These are phyloP conservation scores for Pollenia amentaria DNA, from an alignment of 2,888 invertebrate genomes.

Conservation along the genomic window DNA sequence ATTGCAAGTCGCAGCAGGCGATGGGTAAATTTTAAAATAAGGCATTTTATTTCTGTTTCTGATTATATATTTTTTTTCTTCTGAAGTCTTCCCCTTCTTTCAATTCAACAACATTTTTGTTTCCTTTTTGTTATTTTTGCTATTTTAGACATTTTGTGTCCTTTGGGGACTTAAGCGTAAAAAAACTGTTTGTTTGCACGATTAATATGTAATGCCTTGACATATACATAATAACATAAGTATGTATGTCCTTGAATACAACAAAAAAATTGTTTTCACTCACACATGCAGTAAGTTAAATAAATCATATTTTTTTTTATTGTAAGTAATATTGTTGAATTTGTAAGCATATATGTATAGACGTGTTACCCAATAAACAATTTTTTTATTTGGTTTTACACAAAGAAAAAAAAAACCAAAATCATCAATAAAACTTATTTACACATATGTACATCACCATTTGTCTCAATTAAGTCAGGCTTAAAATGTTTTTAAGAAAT, in stretches of 20 bases:
- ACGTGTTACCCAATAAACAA: no score
- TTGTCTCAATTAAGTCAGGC: no score
- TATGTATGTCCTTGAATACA: not conserved
- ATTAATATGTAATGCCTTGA: constrained; percentile 16
- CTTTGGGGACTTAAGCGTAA: constrained; percentile 2
- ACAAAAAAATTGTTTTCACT: not conserved
- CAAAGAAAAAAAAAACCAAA: no score
- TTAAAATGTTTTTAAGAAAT: no score
- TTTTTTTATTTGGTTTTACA: no score
- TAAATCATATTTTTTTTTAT: constrained; percentile 18
- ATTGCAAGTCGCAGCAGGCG: no score
- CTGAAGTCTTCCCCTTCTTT: not conserved
- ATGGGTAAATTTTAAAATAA: constrained; percentile 45
- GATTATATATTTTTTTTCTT: not conserved
- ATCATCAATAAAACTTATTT: no score
- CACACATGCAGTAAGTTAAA: not conserved
- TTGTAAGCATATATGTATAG: no score
- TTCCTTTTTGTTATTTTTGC: constrained; percentile 22
- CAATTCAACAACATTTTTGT: not conserved
- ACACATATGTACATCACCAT: no score
- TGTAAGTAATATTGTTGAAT: no score
- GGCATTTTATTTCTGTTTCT: constrained; percentile 22
- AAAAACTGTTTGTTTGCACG: constrained; percentile 28
- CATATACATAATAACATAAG: not conserved
- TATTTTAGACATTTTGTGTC: constrained; percentile 27